Evolutionary conservation across 2,888 invertebrate genomes (phyloP), one percentile per base, ranked within the genome.

Genomic region (Mesochorus sp.): DNA sequence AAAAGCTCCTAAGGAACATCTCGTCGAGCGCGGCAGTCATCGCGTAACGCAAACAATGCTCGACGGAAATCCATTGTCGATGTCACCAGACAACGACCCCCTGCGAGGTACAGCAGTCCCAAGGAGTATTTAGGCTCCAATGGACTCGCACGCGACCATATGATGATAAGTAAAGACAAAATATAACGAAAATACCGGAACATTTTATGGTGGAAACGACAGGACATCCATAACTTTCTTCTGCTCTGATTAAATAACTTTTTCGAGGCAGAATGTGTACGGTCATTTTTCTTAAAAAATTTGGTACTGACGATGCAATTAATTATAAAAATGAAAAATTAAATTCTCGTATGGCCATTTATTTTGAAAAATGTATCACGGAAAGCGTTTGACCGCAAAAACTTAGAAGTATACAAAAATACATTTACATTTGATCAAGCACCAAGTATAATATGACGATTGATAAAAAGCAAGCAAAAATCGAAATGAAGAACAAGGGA

Each of bases 1-100:
- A 51, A 28, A 44, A 67, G 37, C 47, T 31, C 59, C 53, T 39
- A 37, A 74, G 61, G 62, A 73, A 59, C 68, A 10, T 57, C n/a
- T n/a, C 31, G 37, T 14, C 44, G 53, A 34, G 26, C 49, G 79
- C 76, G 79, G 81, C 82, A 71, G 53, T 49, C 57, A 47, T 74
- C 81, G 81, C 74, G 81, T 78, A 83, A 66, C 75, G 66, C 66
- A 74, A 44, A 85, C 82, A 83, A 85, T 87, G 83, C 83, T 79
- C 71, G 82, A 80, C 84, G 77, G 81, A 77, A 78, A 81, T 73
- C 82, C 82, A 86, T 87, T 85, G 84, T 83, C 64, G 73, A 66
- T 76, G 72, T 70, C 64, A 76, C 73, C 68, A 76, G 79, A 76
- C 79, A 51, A 64, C 76, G 28, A 31, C 26, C 55, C 44, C 59